phyloP scores from a whole-genome alignment of 2,797 vertebrate genomes.

The Pempheris klunzingeri region DNA sequence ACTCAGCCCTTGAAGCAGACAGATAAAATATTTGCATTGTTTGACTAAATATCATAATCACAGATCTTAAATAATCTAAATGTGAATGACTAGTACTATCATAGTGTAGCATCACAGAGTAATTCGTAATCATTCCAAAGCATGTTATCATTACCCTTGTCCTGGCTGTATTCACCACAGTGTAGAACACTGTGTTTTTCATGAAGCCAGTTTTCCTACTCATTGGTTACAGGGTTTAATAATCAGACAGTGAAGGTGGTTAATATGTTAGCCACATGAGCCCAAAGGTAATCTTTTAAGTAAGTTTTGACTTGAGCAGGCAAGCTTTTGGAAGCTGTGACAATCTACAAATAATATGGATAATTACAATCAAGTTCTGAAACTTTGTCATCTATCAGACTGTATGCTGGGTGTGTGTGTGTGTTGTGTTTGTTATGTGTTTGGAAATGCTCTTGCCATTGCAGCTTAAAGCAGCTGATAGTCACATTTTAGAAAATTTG shows the following conservation, averaged over 20 bases:
- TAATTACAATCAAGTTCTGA: not conserved
- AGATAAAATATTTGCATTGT: slow-evolving; percentile 14
- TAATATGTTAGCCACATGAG: slow-evolving; percentile 34
- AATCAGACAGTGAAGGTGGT: slow-evolving; percentile 31
- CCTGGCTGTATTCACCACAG: not conserved
- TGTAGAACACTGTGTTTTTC: not conserved
- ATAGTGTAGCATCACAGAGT: not conserved
- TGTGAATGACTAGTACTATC: not conserved
- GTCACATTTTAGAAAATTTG: slow-evolving; percentile 12
- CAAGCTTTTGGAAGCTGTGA: not conserved
- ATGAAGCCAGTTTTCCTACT: slow-evolving; percentile 24
- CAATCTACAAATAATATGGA: not conserved
- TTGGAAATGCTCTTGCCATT: not conserved
- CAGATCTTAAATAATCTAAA: not conserved
- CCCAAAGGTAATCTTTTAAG: no score
- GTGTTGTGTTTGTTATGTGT: not conserved
- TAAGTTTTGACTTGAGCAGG: slow-evolving; percentile 15
- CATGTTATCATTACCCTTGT: not conserved
- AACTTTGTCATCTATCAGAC: not conserved
- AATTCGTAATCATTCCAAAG: not conserved
- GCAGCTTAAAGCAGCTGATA: not conserved
- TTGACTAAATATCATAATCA: no score
- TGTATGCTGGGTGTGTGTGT: not conserved
- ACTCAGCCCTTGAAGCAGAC: not conserved
- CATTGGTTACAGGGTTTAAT: slow-evolving; percentile 43